Evolutionary conservation across 2,113 vertebrate genomes (phyloP).

Genomic region (Amphilophus citrinellus): DNA sequence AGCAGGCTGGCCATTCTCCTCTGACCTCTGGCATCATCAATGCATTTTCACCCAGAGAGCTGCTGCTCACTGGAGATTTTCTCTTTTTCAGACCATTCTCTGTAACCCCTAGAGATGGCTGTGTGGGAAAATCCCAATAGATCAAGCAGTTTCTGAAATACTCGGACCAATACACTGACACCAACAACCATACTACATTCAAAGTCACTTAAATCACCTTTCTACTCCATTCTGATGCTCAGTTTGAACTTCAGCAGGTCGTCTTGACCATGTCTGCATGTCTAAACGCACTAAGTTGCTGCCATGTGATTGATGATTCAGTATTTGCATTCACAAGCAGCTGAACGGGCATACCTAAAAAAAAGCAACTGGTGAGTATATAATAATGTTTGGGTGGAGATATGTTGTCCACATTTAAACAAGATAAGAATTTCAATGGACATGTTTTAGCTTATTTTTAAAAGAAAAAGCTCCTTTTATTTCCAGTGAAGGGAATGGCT

Average conservation of each 20-base stretch:
- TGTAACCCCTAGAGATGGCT: background rate
- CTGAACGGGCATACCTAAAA: background rate
- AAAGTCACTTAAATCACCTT: background rate
- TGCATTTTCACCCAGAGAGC: background rate
- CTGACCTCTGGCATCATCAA: background rate
- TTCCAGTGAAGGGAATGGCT: background rate
- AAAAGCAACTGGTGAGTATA: background rate
- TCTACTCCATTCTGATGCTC: background rate
- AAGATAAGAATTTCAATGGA: background rate
- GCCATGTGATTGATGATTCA: background rate
- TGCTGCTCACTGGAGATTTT: background rate
- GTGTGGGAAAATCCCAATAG: background rate
- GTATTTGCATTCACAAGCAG: background rate
- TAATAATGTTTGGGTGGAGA: too few relatives aligned
- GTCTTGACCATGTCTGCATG: background rate
- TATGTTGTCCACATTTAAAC: background rate
- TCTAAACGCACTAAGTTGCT: background rate
- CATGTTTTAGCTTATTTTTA: background rate
- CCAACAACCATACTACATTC: background rate
- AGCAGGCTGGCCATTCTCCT: background rate
- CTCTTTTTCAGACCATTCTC: background rate
- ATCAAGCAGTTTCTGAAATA: background rate
- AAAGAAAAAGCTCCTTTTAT: fast-evolving
- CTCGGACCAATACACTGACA: background rate
- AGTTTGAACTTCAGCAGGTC: background rate